Conservation (phyloP, 2,888 invertebrate species). For the Argyresthia goedartella region DNA sequence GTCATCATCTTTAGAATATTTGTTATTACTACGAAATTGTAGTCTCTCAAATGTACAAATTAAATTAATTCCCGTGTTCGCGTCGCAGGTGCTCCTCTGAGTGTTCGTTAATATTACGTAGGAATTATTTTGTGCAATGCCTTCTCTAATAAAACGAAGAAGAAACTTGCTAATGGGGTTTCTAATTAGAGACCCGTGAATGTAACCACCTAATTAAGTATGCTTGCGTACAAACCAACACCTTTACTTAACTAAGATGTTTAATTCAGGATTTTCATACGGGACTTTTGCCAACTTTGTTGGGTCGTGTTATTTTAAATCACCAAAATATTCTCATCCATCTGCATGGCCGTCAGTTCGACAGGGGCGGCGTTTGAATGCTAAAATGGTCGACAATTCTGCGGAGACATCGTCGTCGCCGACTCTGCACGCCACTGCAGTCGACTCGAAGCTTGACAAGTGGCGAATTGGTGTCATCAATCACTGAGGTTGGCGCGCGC, state of each 20-base stretch:
- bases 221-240: background rate
- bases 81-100: conserved; percentile 37
- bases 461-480: conserved; percentile 61
- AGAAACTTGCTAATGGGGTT: conserved; percentile 1
- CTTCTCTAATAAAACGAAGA: conserved; percentile 16
- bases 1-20: no score
- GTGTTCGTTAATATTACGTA: conserved; percentile 41
- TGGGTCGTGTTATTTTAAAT: no score
- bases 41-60: conserved; percentile 28
- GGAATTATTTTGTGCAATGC: conserved; percentile 34
- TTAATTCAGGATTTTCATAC: background rate
- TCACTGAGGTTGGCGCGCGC: conserved; percentile 38
- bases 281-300: no score
- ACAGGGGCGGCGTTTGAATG: no score
- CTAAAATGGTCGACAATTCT: background rate
- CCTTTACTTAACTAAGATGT: background rate
- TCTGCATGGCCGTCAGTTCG: no score
- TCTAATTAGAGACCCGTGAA: background rate
- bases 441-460: conserved; percentile 26
- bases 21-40: no score
- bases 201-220: background rate
- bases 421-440: background rate
- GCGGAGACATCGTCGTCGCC: background rate
- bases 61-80: conserved; percentile 31
- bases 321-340: no score